Evolutionary conservation across 1,140 invertebrate genomes (phyloP).

Genomic region (Procambarus clarkii): DNA sequence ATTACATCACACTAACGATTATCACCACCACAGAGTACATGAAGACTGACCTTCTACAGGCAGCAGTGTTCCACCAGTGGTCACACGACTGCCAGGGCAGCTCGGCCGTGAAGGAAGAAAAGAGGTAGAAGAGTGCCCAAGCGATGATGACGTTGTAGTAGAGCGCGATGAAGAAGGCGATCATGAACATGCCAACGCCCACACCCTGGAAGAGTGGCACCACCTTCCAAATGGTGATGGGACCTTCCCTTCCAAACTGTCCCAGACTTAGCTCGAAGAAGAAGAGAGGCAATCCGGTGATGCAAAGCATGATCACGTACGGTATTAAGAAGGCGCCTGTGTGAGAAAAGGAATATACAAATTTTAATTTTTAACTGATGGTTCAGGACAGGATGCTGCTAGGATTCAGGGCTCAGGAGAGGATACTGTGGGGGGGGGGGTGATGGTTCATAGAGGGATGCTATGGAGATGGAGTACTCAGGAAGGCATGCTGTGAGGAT

Average conservation of each 20-base stretch:
- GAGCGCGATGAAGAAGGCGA: slow-evolving; percentile 88
- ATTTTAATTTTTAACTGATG: too few relatives aligned
- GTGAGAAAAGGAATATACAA: neutral
- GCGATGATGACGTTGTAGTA: slow-evolving; percentile 92
- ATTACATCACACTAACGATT: too few relatives aligned
- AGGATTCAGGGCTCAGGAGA: too few relatives aligned
- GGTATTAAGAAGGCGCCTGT: slow-evolving; percentile 88
- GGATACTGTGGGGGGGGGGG: too few relatives aligned
- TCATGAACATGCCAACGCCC: slow-evolving; percentile 89
- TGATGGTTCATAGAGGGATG: too few relatives aligned
- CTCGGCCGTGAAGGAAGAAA: slow-evolving; percentile 82
- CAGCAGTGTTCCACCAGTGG: slow-evolving; percentile 83
- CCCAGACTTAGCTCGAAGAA: slow-evolving; percentile 90
- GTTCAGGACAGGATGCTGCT: too few relatives aligned
- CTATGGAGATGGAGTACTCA: too few relatives aligned
- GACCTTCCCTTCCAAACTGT: slow-evolving; percentile 84
- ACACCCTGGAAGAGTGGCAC: slow-evolving; percentile 80
- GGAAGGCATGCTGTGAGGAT: too few relatives aligned
- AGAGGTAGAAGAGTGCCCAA: slow-evolving; percentile 90
- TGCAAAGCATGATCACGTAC: slow-evolving; percentile 89
- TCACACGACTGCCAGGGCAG: slow-evolving; percentile 88
- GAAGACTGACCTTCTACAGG: slow-evolving; percentile 64
- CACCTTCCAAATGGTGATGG: slow-evolving; percentile 79
- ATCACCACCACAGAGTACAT: too few relatives aligned
- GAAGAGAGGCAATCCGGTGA: slow-evolving; percentile 90